Evolutionary conservation across 1,140 invertebrate genomes (phyloP).

Genomic region (Latrodectus geometricus): DNA sequence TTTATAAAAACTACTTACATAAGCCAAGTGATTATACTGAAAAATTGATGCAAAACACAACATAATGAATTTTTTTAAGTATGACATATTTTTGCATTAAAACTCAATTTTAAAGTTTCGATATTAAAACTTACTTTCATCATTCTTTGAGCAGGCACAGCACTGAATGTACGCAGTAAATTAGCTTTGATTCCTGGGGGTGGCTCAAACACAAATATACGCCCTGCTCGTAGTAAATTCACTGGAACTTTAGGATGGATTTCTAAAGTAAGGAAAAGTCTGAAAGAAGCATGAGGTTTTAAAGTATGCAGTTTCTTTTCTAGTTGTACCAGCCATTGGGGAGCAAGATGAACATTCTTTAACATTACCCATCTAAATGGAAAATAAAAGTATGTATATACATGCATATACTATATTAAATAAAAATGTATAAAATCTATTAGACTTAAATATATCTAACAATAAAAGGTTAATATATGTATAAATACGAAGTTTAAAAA

Average conservation of each 20-base stretch:
- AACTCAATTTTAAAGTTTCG: not conserved
- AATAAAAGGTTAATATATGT: too few species aligned
- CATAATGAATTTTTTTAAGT: not conserved
- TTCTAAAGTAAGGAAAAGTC: slow-evolving; percentile 76
- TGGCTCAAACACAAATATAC: slow-evolving; percentile 98
- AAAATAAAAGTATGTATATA: not conserved
- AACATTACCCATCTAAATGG: slow-evolving; percentile 90
- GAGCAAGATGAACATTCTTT: slow-evolving; percentile 99
- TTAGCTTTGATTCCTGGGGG: slow-evolving; percentile 98
- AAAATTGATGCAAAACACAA: too few species aligned
- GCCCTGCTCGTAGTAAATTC: slow-evolving; percentile 91
- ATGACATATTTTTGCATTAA: too few species aligned
- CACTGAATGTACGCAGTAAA: slow-evolving; percentile 93
- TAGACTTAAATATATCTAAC: too few species aligned
- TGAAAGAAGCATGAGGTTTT: slow-evolving; percentile 91
- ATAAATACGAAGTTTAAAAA: too few species aligned
- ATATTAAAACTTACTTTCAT: slow-evolving; percentile 68
- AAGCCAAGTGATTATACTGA: too few species aligned
- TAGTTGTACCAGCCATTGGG: slow-evolving; percentile 97
- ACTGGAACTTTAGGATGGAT: slow-evolving; percentile 86
- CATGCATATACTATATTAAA: not conserved
- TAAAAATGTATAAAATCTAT: not conserved
- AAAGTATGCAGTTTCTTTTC: slow-evolving; percentile 98
- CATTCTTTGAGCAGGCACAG: slow-evolving; percentile 78
- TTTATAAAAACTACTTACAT: too few species aligned